Percentiles rank a stretch among this genome's conserved stretches.
Conservation (phyloP, 2,113 vertebrate genomes). For the Protobothrops mucrosquamatus region DNA sequence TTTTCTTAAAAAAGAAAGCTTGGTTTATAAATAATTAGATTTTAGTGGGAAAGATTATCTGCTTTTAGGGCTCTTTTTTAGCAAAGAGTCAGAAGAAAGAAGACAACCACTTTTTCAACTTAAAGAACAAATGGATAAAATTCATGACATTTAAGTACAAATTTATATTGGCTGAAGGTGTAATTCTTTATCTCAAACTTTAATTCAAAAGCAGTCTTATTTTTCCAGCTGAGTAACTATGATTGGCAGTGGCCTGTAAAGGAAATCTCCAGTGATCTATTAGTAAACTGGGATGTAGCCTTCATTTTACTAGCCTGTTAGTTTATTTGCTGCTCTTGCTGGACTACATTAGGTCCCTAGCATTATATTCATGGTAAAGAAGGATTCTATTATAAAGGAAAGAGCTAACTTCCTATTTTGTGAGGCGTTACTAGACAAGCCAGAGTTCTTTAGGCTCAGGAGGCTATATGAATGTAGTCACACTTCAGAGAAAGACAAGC, state of each 20-base stretch:
- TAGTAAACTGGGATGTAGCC: conserved; percentile 79
- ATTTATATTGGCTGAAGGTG: conserved; percentile 66
- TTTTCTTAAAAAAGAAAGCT: not conserved
- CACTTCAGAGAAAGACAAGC: conserved; percentile 83
- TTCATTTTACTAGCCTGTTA: conserved; percentile 72
- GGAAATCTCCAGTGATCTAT: conserved; percentile 80
- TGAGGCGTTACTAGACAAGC: conserved; percentile 79
- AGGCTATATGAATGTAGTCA: conserved; percentile 79
- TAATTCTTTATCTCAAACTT: conserved; percentile 48
- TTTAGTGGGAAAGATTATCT: conserved; percentile 35
- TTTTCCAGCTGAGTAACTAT: conserved; percentile 69
- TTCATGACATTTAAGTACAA: conserved; percentile 63
- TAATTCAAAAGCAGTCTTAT: conserved; percentile 59
- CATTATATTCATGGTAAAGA: conserved; percentile 68
- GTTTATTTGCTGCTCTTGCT: conserved; percentile 62
- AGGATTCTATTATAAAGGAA: conserved; percentile 71
- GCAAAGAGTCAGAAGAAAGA: conserved; percentile 47
- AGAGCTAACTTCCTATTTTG: conserved; percentile 76
- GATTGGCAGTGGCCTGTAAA: conserved; percentile 66
- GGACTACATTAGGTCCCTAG: conserved; percentile 73
- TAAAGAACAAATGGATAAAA: conserved; percentile 6
- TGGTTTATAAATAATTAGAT: conserved; percentile 34
- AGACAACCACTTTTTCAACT: conserved; percentile 26
- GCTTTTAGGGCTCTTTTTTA: conserved; percentile 21
- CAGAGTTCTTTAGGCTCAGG: conserved; percentile 73